These are phyloP conservation scores for Wiebesia pumilae DNA, from an alignment of 1,140 invertebrate genomes.

Conservation along the genomic window DNA sequence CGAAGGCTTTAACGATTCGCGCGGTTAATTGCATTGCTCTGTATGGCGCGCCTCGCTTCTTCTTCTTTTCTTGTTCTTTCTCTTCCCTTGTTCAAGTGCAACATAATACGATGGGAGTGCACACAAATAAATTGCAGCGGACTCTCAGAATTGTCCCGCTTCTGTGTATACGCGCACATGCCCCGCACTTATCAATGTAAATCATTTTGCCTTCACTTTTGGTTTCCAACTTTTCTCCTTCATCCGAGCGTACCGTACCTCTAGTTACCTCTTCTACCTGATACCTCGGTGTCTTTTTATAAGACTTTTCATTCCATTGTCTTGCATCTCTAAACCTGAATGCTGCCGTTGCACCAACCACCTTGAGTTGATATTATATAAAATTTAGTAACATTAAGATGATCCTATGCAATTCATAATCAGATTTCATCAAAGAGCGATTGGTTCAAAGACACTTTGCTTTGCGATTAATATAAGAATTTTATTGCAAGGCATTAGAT, in stretches of 20 bases:
- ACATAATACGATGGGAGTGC: constrained; percentile 11
- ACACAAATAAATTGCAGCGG: constrained; percentile 47
- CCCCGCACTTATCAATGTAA: constrained; percentile 29
- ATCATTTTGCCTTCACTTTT: background rate
- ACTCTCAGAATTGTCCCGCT: constrained; percentile 41
- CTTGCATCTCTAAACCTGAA: background rate
- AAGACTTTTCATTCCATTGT: background rate
- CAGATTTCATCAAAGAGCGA: background rate
- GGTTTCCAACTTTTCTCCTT: background rate
- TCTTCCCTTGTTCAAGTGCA: background rate
- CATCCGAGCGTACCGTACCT: background rate
- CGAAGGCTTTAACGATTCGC: constrained; percentile 47
- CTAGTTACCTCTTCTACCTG: background rate
- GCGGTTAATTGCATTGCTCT: constrained; percentile 53
- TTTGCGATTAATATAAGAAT: background rate
- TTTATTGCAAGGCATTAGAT: background rate
- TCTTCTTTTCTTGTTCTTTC: background rate
- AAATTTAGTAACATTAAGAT: background rate
- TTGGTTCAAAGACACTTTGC: too few relatives aligned
- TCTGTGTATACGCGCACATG: background rate
- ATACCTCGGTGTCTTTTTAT: background rate
- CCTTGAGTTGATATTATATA: background rate
- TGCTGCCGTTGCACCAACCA: background rate
- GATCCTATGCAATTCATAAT: background rate
- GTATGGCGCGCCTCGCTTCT: background rate